phyloP scores from a whole-genome alignment of 2,113 vertebrate species.

The Seriola aureovittata region DNA sequence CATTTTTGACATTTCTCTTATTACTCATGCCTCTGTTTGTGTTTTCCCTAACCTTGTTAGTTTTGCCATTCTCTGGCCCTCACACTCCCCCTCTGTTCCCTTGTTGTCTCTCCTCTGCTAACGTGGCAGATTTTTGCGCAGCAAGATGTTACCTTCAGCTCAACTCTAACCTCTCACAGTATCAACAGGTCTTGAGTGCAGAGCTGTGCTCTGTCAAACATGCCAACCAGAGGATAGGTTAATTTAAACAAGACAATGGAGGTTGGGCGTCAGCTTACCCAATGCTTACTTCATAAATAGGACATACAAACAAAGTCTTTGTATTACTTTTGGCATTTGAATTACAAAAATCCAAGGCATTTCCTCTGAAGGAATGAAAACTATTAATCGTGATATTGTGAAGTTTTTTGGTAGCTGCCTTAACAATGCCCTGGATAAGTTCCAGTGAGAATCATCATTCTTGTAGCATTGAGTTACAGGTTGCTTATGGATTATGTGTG shows the following conservation, averaged over 20 bases:
- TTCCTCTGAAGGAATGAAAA: conserved; percentile 1
- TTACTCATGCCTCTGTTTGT: not conserved
- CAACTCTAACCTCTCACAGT: conserved; percentile 21
- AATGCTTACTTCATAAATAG: not conserved
- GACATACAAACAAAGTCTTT: not conserved
- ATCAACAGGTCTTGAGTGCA: conserved; percentile 2
- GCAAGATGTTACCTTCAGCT: conserved; percentile 23
- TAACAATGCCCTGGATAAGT: not conserved
- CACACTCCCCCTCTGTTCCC: not conserved
- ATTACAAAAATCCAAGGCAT: not conserved
- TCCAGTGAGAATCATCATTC: not conserved
- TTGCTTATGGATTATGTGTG: conserved; percentile 16
- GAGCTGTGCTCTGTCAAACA: not conserved
- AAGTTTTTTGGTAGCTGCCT: not conserved
- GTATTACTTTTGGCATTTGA: not conserved
- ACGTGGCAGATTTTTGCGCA: not conserved
- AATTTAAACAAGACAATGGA: not conserved
- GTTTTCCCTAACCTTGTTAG: not conserved
- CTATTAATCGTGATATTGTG: not conserved
- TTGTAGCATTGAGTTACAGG: conserved; percentile 2
- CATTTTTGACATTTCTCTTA: not conserved
- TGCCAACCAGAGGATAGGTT: not conserved
- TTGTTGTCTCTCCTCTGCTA: not conserved
- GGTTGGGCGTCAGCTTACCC: not conserved
- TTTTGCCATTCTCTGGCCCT: not conserved